Evolutionary conservation across 2,797 vertebrate species (phyloP).

Genomic region (Natrix natrix): DNA sequence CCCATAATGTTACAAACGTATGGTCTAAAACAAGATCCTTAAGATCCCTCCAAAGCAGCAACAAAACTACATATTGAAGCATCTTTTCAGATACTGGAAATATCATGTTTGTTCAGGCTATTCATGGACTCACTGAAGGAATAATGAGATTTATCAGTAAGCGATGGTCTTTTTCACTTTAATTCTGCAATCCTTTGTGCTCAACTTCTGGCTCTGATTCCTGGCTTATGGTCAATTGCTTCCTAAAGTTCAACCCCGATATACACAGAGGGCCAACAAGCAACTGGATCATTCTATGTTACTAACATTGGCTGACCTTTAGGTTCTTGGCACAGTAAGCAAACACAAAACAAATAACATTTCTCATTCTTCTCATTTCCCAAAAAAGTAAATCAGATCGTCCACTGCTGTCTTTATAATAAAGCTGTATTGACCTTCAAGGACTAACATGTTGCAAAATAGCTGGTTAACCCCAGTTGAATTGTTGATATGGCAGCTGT

Average conservation of each 20-base stretch:
- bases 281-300: not conserved
- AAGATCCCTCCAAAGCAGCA: not conserved
- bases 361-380: not conserved
- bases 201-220: not conserved
- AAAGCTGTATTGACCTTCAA: not conserved
- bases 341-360: not conserved
- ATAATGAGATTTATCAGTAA: not conserved
- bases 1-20: too few relatives aligned
- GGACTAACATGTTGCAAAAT: not conserved
- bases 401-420: not conserved
- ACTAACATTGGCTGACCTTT: not conserved
- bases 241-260: not conserved
- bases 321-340: not conserved
- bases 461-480: not conserved
- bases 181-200: not conserved
- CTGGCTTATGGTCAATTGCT: not conserved
- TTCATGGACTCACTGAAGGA: not conserved
- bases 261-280: not conserved
- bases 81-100: not conserved
- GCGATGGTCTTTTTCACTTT: not conserved
- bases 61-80: not conserved
- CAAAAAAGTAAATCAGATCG: not conserved
- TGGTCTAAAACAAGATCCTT: not conserved
- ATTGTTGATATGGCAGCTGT: slow-evolving; percentile 5
- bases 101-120: not conserved